A percentile compares a stretch with the other conserved stretches of the same genome.
Evolutionary conservation across 1,140 invertebrate genomes (phyloP).

Genomic region (Lepeophtheirus salmonis): DNA sequence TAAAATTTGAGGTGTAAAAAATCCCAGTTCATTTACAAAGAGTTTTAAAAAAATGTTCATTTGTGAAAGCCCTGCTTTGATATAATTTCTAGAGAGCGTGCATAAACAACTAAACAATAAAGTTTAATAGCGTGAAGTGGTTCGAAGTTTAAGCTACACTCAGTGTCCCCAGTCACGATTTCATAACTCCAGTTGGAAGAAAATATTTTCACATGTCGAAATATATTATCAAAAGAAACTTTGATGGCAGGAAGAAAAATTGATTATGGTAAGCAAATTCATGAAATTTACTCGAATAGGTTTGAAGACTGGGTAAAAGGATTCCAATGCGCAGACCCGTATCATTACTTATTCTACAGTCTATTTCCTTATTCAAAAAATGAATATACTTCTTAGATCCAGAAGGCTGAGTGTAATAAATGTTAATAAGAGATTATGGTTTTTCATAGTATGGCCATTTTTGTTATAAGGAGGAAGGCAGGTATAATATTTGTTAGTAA

Average conservation of each 20-base stretch:
- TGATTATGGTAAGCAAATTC: constrained; percentile 9
- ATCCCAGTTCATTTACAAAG: too few species aligned
- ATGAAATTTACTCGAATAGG: constrained; percentile 2
- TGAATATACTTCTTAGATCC: background rate
- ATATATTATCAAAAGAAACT: background rate
- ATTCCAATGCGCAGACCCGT: background rate
- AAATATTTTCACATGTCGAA: background rate
- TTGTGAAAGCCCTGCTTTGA: too few species aligned
- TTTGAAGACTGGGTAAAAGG: background rate
- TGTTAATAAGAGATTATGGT: too few species aligned
- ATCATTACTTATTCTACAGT: background rate
- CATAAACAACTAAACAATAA: constrained; percentile 14
- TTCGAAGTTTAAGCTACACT: constrained; percentile 7
- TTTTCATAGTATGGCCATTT: too few species aligned
- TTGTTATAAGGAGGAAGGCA: too few species aligned
- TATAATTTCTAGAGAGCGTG: too few species aligned
- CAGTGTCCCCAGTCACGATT: background rate
- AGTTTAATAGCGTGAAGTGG: constrained; percentile 6
- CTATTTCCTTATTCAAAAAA: background rate
- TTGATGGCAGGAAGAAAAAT: background rate
- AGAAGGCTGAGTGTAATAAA: too few species aligned
- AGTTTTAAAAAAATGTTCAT: too few species aligned
- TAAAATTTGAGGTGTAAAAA: too few species aligned
- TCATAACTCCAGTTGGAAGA: background rate
- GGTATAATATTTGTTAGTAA: too few species aligned